Evolutionary conservation across 2,888 invertebrate genomes (phyloP).

Genomic region (Lasius platythorax): DNA sequence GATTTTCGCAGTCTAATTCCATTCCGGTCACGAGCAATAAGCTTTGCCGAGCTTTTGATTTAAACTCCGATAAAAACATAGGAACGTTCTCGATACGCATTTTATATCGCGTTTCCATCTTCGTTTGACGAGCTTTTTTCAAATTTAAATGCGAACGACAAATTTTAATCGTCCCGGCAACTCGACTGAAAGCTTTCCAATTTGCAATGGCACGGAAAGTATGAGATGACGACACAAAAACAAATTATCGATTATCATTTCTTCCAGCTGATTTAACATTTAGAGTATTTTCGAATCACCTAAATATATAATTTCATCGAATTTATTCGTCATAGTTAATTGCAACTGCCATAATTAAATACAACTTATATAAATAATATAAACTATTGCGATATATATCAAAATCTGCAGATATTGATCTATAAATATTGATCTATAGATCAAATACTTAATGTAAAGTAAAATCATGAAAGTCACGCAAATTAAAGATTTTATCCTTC

Average conservation of each 20-base stretch:
- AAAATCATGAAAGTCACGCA: background rate
- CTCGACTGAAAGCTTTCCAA: conserved; percentile 41
- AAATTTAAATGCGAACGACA: conserved; percentile 32
- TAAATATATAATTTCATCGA: background rate
- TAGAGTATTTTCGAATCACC: background rate
- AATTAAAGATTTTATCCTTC: background rate
- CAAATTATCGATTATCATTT: conserved; percentile 17
- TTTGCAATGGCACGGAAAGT: conserved; percentile 31
- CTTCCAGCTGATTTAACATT: conserved; percentile 14
- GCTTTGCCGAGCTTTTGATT: conserved; percentile 28
- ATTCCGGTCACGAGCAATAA: conserved; percentile 22
- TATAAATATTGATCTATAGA: background rate
- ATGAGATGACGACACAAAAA: conserved; percentile 18
- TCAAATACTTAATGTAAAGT: too few relatives aligned
- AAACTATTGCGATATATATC: background rate
- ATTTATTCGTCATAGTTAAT: background rate
- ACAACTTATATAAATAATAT: background rate
- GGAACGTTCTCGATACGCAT: conserved; percentile 1
- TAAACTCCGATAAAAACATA: conserved; percentile 18
- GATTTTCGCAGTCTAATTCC: conserved; percentile 3
- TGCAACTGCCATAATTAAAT: too few relatives aligned
- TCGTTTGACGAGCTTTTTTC: background rate
- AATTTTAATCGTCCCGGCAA: conserved; percentile 43
- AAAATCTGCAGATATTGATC: background rate
- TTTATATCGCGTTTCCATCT: background rate